A percentile compares a stretch with the other conserved stretches of the same genome.
These are phyloP conservation scores for Hipparchia semele DNA, from an alignment of 2,888 invertebrate species.

Conservation along the genomic window DNA sequence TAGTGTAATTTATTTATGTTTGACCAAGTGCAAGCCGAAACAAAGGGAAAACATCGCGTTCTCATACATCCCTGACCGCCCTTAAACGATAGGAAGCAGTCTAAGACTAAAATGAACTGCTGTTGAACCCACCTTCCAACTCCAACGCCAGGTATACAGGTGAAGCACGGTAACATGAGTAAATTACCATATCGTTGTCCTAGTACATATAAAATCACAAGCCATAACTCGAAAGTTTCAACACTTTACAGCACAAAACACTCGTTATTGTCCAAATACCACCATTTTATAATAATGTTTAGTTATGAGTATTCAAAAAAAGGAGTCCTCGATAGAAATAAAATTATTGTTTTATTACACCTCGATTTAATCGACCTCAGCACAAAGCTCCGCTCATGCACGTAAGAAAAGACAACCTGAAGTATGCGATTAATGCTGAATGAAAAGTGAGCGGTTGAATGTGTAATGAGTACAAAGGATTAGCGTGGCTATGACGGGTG, in stretches of 20 bases:
- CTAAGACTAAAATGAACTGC: conserved; percentile 45
- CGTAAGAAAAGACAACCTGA: conserved; percentile 35
- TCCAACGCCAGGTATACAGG: conserved; percentile 74
- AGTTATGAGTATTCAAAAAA: conserved; percentile 56
- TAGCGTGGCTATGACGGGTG: too few relatives aligned
- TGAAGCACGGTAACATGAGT: conserved; percentile 75
- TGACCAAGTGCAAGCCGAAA: conserved; percentile 41
- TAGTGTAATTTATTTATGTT: conserved; percentile 59
- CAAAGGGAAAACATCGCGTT: conserved; percentile 32
- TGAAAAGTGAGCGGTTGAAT: not conserved
- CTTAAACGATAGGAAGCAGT: not conserved
- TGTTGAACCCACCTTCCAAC: conserved; percentile 69
- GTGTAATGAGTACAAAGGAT: not conserved
- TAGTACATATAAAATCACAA: conserved; percentile 63
- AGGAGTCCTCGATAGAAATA: conserved; percentile 49
- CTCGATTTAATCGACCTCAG: conserved; percentile 59
- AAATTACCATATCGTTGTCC: conserved; percentile 79
- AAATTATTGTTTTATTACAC: conserved; percentile 52
- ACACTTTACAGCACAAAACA: conserved; percentile 51
- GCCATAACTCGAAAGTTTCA: conserved; percentile 60
- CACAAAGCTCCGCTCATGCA: conserved; percentile 37
- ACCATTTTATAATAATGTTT: conserved; percentile 59
- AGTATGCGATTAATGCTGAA: conserved; percentile 26
- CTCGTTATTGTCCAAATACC: conserved; percentile 46
- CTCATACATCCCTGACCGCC: conserved; percentile 19